Evolutionary conservation across 2,113 vertebrate genomes (phyloP).

Genomic region (Caranx ignobilis): DNA sequence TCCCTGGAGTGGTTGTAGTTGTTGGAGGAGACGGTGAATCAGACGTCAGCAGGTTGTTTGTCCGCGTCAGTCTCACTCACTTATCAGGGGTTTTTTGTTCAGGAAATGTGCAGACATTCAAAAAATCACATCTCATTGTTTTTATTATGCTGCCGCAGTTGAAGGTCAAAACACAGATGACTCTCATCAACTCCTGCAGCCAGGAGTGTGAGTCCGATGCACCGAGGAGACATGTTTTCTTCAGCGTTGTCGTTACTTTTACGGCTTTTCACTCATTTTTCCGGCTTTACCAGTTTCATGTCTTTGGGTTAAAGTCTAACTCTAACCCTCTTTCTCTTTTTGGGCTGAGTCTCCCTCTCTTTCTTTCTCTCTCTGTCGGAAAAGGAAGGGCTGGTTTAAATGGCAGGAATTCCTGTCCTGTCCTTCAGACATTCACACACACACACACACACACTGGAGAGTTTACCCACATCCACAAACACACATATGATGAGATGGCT

Average conservation of each 20-base stretch:
- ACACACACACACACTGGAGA: constrained; percentile 1
- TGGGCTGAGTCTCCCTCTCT: not conserved
- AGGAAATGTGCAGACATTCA: not conserved
- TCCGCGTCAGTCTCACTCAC: not conserved
- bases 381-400: constrained; percentile 76
- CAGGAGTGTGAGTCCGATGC: not conserved
- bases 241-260: not conserved
- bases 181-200: too few relatives aligned
- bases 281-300: not conserved
- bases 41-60: not conserved
- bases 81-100: not conserved
- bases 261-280: not conserved
- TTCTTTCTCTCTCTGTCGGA: constrained; percentile 45
- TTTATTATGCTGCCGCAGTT: not conserved
- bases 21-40: not conserved
- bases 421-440: constrained; percentile 39
- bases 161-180: not conserved
- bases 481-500: constrained; percentile 4
- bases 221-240: not conserved
- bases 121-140: not conserved
- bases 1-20: not conserved
- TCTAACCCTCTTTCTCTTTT: constrained; percentile 3
- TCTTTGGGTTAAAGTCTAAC: not conserved
- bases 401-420: constrained; percentile 75
- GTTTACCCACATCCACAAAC: not conserved